phyloP scores from a whole-genome alignment of 2,113 vertebrate genomes.

The Oryzias curvinotus region DNA sequence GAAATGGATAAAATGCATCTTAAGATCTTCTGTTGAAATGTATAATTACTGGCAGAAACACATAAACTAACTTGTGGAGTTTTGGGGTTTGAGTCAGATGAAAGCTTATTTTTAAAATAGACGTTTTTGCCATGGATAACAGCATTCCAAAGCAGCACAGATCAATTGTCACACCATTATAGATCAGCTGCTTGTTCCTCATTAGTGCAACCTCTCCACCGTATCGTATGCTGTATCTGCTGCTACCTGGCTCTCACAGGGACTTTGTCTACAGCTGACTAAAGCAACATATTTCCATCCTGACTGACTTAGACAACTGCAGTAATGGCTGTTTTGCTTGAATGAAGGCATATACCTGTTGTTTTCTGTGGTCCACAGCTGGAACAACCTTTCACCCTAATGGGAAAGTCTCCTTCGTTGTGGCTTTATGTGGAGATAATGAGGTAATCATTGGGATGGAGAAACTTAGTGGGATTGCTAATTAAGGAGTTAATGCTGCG shows the following conservation, averaged over 20 bases:
- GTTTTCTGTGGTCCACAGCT: conserved; percentile 17
- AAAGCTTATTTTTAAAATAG: conserved; percentile 1
- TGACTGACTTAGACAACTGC: conserved; percentile 1
- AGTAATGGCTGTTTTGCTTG: conserved; percentile 9
- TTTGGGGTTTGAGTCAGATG: no score
- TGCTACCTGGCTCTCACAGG: background rate
- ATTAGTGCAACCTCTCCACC: conserved; percentile 34
- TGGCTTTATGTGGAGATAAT: conserved; percentile 48
- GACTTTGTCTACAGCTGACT: conserved; percentile 10
- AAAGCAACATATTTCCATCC: conserved; percentile 3
- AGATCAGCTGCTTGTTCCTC: conserved; percentile 40
- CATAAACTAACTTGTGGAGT: no score
- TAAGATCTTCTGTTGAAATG: no score
- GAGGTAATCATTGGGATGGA: conserved; percentile 49
- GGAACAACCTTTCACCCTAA: conserved; percentile 26
- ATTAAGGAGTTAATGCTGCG: conserved; percentile 59
- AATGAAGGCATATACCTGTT: conserved; percentile 10
- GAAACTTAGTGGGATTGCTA: conserved; percentile 50
- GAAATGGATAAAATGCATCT: no score
- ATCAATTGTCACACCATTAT: conserved; percentile 10
- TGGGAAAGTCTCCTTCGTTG: conserved; percentile 34
- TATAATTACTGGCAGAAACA: no score
- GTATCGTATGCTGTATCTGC: conserved; percentile 2
- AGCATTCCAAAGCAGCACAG: conserved; percentile 12
- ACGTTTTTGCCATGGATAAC: conserved; percentile 8